These are phyloP conservation scores for Larimichthys crocea DNA, from an alignment of 2,113 vertebrate species.

Conservation along the genomic window DNA sequence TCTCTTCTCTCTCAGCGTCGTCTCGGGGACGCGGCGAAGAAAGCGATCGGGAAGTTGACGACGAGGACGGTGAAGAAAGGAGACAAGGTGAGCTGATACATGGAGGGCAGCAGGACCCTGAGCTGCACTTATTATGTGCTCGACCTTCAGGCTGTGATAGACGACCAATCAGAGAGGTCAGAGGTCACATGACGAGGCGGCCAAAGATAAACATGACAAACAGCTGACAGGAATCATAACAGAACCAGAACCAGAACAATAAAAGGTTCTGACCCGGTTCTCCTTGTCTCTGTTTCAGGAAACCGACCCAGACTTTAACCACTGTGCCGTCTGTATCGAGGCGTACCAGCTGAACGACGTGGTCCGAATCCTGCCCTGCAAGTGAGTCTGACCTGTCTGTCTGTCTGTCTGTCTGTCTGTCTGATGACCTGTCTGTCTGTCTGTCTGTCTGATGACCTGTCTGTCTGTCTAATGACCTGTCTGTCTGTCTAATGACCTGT, in stretches of 20 bases:
- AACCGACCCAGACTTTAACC: constrained; percentile 97
- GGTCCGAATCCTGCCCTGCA: constrained; percentile 97
- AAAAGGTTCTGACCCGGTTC: too few species aligned
- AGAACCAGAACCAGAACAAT: neutral
- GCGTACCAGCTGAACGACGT: constrained; percentile 98
- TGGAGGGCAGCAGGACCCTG: constrained; percentile 9
- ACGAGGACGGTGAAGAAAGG: constrained; percentile 97
- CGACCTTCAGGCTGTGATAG: too few species aligned
- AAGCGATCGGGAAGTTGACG: constrained; percentile 95
- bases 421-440: too few species aligned
- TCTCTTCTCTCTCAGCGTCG: constrained; percentile 91
- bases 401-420: too few species aligned
- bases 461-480: too few species aligned
- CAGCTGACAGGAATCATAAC: neutral
- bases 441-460: too few species aligned
- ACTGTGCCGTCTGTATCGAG: constrained; percentile 98
- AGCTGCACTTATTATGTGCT: neutral
- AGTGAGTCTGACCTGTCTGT: constrained; percentile 84
- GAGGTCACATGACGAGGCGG: neutral
- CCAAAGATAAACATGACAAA: neutral
- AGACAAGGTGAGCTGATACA: constrained; percentile 90
- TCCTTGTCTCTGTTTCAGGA: constrained; percentile 82
- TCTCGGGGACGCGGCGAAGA: constrained; percentile 97
- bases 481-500: neutral
- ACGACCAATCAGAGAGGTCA: neutral